Base-by-base conservation (phyloP, 2,797 vertebrate genomes). In the Silurus lanzhouensis region DNA sequence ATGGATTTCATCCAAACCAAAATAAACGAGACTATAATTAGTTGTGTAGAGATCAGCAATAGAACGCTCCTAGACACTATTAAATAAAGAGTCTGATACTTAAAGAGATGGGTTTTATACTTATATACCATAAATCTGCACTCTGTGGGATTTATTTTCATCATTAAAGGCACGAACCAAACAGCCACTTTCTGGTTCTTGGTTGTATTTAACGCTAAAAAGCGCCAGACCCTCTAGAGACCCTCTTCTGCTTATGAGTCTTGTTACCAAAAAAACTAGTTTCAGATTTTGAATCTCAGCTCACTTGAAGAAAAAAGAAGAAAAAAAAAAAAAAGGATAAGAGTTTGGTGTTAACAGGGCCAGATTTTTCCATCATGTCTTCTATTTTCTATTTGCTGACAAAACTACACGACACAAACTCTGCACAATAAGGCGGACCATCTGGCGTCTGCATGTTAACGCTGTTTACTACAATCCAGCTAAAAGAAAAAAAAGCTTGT, bases 331-430 rank as follows among this genome's bases (percentile, higher is more conserved):
- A 76, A 27, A 55, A 77, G 27, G 6, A 76, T 5, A 76, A 1
- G 27, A 61, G 27, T 31, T 19, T 60, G 31, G 61, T n/a, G 2
- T 55, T 68, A 68, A 68, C 17, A 58, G 72, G 27, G 27, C 14
- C 74, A 78, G 31, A 60, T 79, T 68, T 84, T 20, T 9, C 74
- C 52, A 84, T 79, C 75, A 61, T 27, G 64, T 84, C 75, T 55
- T 68, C 46, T 61, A 58, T 60, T 55, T 77, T 68, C 20, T 27
- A 55, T 66, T 76, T 77, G 46, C 61, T 68, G 63, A 78, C 63
- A 84, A 70, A 75, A 19, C 52, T 44, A 61, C 64, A 70, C 46
- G 38, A 72, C 58, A 70, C 19, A 71, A 81, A 61, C 44, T 66
- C 48, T 12, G 3, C 22, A 44, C 55, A 46, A 79, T 48, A 70